Percentiles rank a stretch among this genome's conserved stretches.
These are phyloP conservation scores for Piaya cayana DNA, from an alignment of 2,113 vertebrate genomes.

Conservation along the genomic window DNA sequence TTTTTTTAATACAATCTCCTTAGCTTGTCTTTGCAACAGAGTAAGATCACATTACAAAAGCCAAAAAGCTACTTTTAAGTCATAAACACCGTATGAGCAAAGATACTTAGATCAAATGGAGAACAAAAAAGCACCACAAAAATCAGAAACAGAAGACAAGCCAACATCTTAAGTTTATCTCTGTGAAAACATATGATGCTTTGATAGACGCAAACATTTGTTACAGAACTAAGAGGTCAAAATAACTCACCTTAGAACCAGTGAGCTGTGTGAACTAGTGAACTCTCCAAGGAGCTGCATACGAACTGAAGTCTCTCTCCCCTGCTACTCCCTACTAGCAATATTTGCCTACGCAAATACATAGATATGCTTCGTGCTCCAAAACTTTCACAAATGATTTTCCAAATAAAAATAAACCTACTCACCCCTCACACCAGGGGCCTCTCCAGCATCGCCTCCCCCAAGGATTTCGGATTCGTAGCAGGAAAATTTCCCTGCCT, in stretches of 20 bases:
- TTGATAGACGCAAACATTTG: not conserved
- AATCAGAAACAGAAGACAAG: not conserved
- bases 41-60: not conserved
- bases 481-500: conserved; percentile 76
- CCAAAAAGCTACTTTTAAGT: not conserved
- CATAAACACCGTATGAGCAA: not conserved
- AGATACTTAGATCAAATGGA: not conserved
- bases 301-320: not conserved
- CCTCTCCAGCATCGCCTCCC: conserved; percentile 90
- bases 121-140: not conserved
- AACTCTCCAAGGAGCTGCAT: not conserved
- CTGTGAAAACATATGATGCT: not conserved
- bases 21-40: not conserved
- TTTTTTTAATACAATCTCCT: not conserved
- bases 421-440: conserved; percentile 86
- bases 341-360: not conserved
- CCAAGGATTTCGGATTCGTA: conserved; percentile 92
- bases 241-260: not conserved
- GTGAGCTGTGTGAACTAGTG: not conserved
- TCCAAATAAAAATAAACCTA: not conserved
- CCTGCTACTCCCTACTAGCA: not conserved
- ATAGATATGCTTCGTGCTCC: not conserved
- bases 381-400: not conserved
- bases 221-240: not conserved
- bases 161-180: not conserved